Evolutionary conservation across 2,113 vertebrate species (phyloP).

Genomic region (Heliornis fulica): DNA sequence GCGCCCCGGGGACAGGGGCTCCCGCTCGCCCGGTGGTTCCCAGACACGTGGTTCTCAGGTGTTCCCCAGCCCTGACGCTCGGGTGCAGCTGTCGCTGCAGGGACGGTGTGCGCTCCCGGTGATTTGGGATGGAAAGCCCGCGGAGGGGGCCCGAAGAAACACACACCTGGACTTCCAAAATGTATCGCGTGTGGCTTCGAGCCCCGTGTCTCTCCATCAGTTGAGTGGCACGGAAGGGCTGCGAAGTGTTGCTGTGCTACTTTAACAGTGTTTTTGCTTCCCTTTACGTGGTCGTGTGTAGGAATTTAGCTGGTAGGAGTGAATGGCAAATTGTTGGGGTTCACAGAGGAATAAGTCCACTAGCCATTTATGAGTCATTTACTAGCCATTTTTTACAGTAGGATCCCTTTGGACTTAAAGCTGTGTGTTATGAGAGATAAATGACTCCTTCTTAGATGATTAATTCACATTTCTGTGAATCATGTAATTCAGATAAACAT

Average conservation of each 20-base stretch:
- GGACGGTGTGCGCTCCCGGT: not conserved
- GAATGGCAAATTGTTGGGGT: rapidly evolving
- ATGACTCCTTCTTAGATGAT: not conserved
- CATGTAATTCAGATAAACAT: not conserved
- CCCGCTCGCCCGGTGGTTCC: not conserved
- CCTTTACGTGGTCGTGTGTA: rapidly evolving
- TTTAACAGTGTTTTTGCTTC: not conserved
- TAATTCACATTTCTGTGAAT: not conserved
- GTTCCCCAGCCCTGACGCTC: rapidly evolving
- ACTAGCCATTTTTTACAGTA: not conserved
- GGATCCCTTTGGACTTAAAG: not conserved
- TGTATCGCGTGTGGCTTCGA: rapidly evolving
- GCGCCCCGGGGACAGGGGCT: not conserved
- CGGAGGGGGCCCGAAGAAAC: not conserved
- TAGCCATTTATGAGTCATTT: not conserved
- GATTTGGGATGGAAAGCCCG: conserved; percentile 56
- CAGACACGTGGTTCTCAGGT: not conserved
- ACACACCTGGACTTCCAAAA: not conserved
- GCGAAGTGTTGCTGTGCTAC: rapidly evolving
- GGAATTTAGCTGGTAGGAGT: not conserved
- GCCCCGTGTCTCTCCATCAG: not conserved
- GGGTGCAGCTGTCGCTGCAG: rapidly evolving
- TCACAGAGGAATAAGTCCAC: not conserved
- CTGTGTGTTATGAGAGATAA: not conserved
- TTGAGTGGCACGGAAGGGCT: not conserved